phyloP scores from a whole-genome alignment of 2,888 invertebrate genomes.

The Protonemura montana region DNA sequence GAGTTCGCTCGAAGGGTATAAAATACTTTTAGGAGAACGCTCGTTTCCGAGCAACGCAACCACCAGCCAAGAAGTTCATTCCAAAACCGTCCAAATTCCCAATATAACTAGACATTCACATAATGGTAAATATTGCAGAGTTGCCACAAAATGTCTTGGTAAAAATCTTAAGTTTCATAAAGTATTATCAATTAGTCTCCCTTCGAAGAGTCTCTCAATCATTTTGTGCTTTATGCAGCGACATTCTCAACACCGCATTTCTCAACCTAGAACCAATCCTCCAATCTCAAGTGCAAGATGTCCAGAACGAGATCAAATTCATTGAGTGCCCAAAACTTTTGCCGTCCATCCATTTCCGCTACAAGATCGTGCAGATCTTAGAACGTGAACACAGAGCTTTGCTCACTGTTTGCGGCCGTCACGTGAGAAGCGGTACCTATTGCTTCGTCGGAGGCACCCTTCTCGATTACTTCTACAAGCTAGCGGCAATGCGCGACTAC shows the following conservation, averaged over 20 bases:
- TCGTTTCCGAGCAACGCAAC: background rate
- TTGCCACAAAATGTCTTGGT: slow-evolving; percentile 21
- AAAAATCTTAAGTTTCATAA: background rate
- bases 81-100: background rate
- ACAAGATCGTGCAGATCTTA: slow-evolving; percentile 24
- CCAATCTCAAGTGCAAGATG: background rate
- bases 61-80: background rate
- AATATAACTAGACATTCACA: background rate
- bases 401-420: slow-evolving; percentile 9
- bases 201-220: background rate
- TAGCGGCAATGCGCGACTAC: background rate
- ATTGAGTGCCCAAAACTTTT: background rate
- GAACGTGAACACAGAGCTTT: slow-evolving; percentile 4
- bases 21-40: background rate
- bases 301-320: background rate
- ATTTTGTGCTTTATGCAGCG: background rate
- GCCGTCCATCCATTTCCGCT: background rate
- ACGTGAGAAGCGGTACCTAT: background rate
- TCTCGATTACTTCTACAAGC: slow-evolving; percentile 18
- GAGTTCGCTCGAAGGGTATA: background rate
- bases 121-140: background rate
- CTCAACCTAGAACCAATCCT: slow-evolving; percentile 1
- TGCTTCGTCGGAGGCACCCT: slow-evolving; percentile 27
- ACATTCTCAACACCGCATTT: background rate
- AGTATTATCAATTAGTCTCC: background rate